Base-by-base conservation (phyloP, 2,888 invertebrate genomes). In the Sarcophaga carnaria region DNA sequence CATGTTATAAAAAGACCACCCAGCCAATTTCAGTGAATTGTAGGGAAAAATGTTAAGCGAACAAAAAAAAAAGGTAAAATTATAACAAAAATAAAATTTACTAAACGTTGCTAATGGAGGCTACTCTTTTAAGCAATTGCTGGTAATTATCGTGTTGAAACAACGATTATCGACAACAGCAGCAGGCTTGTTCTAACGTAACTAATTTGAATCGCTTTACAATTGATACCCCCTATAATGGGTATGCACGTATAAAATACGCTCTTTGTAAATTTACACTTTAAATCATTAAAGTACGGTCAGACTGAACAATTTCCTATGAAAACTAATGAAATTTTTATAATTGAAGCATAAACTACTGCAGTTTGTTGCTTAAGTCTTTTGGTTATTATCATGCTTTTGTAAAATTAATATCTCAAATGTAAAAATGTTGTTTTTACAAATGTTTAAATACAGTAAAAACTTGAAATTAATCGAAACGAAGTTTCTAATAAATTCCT, bases 131-230 rank as follows among this genome's bases (percentile, higher is more conserved):
- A n/a, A 54, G 37, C 69, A 76, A 54, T 72, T 77, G 77, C 74
- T 78, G 69, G 64, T 75, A 80, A 86, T 83, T 86, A 81, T 83
- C 75, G 62, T 86, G 78, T 86, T 83, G 67, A 75, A 80, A 79
- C 75, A 76, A 79, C 80, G 80, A 77, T 80, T 83, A 77, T 80
- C 47, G 47, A 27, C 77, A 72, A 82, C 66, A 79, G 71, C 62
- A 54, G 71, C 66, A 54, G 67, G 17, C 77, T 66, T 66, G 27
- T 60, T 69, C 71, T n/a, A 66, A 62, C 75, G 64, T 66, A 83
- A 74, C 71, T 69, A 83, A 83, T 66, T 75, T 66, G 78, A 78
- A 83, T 83, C 70, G 74, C 47, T 83, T 75, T 66, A 75, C 78
- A 80, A 83, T 83, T 83, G 80, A 81, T 74, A 78, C 74, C 8